A percentile compares a stretch with the other conserved stretches of the same genome.
Conservation (phyloP, 2,888 invertebrate genomes). For the Agrotis exclamationis region DNA sequence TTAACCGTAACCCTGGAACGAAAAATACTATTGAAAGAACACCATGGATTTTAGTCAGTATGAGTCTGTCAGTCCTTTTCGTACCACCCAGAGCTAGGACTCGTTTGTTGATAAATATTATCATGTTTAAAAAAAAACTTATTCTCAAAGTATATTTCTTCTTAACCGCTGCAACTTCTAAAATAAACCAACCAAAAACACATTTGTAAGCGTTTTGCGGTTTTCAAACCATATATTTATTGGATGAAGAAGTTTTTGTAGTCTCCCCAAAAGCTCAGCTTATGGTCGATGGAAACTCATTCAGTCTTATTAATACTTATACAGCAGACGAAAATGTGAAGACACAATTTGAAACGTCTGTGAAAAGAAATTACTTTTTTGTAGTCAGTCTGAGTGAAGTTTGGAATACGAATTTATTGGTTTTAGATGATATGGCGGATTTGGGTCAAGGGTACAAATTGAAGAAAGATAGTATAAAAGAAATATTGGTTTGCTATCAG, state of each 20-base stretch:
- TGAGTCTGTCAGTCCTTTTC: too few relatives aligned
- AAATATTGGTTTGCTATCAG: background rate
- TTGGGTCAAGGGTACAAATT: constrained; percentile 5
- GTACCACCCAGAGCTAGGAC: too few relatives aligned
- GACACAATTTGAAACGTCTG: constrained; percentile 56
- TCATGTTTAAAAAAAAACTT: too few relatives aligned
- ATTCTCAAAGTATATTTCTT: too few relatives aligned
- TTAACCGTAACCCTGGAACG: too few relatives aligned
- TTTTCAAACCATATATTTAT: constrained; percentile 69
- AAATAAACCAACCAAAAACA: constrained; percentile 38
- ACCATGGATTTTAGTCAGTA: too few relatives aligned
- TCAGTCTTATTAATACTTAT: constrained; percentile 64
- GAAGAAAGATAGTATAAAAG: background rate
- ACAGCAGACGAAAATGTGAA: constrained; percentile 55
- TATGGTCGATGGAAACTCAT: constrained; percentile 59
- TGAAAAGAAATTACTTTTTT: constrained; percentile 58
- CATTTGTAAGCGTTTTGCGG: constrained; percentile 65
- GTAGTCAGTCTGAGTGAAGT: constrained; percentile 15
- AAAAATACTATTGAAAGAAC: too few relatives aligned
- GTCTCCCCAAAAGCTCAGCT: constrained; percentile 61
- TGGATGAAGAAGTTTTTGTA: constrained; percentile 67
- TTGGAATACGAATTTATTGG: constrained; percentile 17
- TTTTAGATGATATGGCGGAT: background rate
- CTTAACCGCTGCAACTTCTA: constrained; percentile 48
- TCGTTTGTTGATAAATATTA: too few relatives aligned